Base-by-base conservation (phyloP, 2,888 invertebrate species). In the Unio delphinus region DNA sequence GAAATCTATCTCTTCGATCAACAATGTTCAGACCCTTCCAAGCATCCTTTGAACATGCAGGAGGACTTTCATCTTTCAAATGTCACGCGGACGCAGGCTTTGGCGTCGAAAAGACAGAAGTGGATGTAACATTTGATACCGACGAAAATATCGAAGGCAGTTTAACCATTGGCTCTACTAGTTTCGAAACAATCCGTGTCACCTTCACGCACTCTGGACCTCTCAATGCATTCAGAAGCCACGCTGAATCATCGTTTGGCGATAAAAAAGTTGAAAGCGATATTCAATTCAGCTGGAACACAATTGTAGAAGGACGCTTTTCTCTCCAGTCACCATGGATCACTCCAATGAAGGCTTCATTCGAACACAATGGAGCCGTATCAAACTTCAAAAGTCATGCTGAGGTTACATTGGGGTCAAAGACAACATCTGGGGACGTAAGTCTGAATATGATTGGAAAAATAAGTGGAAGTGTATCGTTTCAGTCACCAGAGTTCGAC, bases 91-190 rank as follows among this genome's bases (percentile, higher is more conserved):
- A 67, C n/a, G 23, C 61, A 61, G 17, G 20, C 57, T 20, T 54
- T 30, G 60, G 62, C 55, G 1, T 20, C 17, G 28, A 68, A 55
- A 65, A 30, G 59, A 28, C 61, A 30, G 56, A 64, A 56, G 28
- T 28, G 30, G 54, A 55, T 64, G 18, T 73, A 28, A 68, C 55
- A 18, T 58, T 74, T 34, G 73, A 73, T 57, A 20, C 55, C 4
- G 64, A 57, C 11, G 55, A 65, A 28, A 71, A 70, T 57, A 64
- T 77, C 57, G 78, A 80, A n/a, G 81, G 78, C 17, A 76, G 66
- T 62, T 30, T 81, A 23, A 18, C n/a, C n/a, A 54, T 82, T 8
- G 77, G 69, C 65, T 82, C 83, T 3, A 79, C 82, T 15, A 71
- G 76, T 28, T 65, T 69, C 4, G 71, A 66, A 65, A 72, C 73